Evolutionary conservation across 2,797 vertebrate genomes (phyloP), one percentile per base, ranked within the genome.

Genomic region (Cirrhinus mrigala): DNA sequence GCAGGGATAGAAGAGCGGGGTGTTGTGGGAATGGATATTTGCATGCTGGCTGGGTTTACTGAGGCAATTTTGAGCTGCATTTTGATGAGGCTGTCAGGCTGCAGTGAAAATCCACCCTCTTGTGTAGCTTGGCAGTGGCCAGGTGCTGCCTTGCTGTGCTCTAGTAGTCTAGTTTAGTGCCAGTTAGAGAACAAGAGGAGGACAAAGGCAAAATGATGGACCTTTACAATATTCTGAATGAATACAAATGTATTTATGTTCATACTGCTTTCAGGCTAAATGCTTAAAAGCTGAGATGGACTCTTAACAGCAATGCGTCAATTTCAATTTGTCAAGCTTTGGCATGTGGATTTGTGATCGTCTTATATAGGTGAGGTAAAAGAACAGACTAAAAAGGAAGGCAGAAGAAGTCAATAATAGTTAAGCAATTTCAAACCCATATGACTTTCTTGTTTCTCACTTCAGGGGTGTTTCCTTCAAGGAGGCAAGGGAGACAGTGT

Each of bases 81-180:
- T 85, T 71, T 87, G 84, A 90, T 85, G 85, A 86, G 83, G 77
- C 87, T 33, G 78, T 20, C 77, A 83, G 54, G 22, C 16, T 81
- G 29, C 27, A 66, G 22, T 24, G 52, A 48, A 22, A 80, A 77
- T 12, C 62, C 14, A 7, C 54, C 40, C 71, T 85, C 68, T 74
- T 29, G 80, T 52, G 58, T 69, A 69, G 71, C 27, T 48, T 20
- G 22, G 76, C 80, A 62, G 50, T 40, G 78, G 58, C 81, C 82
- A 74, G 87, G 48, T 88, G 86, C 78, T 82, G 33, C 9, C 58
- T 40, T 16, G 16, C 60, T 22, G 52, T 77, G 70, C 24, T 80
- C 29, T 54, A 24, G 44, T 27, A 16, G 24, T 84, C 18, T 46
- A 58, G 12, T 80, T 62, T 79, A 71, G 73, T 85, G 83, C 64